Conservation (phyloP, 2,113 vertebrate species). For the Synodontis membranacea region DNA sequence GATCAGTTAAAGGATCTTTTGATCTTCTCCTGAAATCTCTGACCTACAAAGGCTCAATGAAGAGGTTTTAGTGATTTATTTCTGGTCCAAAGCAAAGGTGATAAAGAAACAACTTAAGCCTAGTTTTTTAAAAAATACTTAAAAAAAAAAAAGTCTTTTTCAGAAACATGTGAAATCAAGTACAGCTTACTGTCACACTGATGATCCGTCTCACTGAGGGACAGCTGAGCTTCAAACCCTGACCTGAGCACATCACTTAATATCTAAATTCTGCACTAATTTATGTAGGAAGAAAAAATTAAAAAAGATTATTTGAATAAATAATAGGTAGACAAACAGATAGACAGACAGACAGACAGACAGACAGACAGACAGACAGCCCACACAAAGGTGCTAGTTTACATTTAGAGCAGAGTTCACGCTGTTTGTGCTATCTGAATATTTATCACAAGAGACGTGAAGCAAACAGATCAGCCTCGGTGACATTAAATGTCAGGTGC, state of each 20-base stretch:
- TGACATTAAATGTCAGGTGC: conserved; percentile 9
- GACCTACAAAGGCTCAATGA: neutral
- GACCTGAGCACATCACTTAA: neutral
- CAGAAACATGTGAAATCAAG: neutral
- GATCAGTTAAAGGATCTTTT: neutral
- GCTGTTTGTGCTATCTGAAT: neutral
- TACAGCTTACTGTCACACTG: neutral
- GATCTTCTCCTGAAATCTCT: neutral
- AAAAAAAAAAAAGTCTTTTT: neutral
- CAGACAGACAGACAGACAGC: neutral
- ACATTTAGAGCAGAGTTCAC: neutral
- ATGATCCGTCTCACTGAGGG: neutral
- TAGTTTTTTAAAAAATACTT: neutral
- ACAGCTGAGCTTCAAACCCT: neutral
- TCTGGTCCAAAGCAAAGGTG: neutral
- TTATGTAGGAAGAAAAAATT: neutral
- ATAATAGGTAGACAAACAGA: neutral
- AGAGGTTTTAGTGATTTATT: neutral
- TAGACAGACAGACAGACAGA: neutral
- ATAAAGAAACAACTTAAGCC: neutral
- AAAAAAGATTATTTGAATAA: neutral
- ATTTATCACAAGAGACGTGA: neutral
- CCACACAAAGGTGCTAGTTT: neutral
- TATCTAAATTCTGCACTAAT: neutral
- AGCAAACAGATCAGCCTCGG: neutral